Conservation (phyloP, 2,797 vertebrate species). For the Natrix natrix region DNA sequence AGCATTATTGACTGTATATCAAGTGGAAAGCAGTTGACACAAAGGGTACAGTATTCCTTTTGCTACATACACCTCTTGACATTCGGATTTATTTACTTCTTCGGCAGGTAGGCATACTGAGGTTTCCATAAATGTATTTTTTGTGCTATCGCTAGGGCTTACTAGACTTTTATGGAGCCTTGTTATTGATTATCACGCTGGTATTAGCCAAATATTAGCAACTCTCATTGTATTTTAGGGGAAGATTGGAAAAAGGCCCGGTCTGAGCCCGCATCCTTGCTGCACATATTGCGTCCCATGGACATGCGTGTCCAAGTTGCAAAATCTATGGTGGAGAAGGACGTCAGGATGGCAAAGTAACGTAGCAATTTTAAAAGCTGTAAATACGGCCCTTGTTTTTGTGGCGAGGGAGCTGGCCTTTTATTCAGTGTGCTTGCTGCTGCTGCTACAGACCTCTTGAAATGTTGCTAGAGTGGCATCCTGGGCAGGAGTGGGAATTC, state of each 20-base stretch:
- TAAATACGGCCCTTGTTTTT: background rate
- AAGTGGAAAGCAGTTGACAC: background rate
- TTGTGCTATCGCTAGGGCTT: background rate
- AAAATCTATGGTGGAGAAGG: slow-evolving; percentile 94
- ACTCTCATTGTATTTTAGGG: slow-evolving; percentile 67
- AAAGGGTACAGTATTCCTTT: background rate
- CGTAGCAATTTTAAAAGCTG: background rate
- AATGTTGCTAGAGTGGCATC: background rate
- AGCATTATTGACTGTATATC: background rate
- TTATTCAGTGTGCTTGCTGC: background rate
- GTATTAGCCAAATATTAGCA: background rate
- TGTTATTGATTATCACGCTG: background rate
- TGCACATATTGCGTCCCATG: slow-evolving; percentile 90
- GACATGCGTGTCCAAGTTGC: slow-evolving; percentile 87
- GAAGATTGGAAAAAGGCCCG: slow-evolving; percentile 86
- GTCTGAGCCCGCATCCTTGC: slow-evolving; percentile 78
- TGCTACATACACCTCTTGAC: background rate
- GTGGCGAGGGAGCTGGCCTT: background rate
- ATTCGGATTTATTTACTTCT: background rate
- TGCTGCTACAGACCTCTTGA: background rate
- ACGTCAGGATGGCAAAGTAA: slow-evolving; percentile 89
- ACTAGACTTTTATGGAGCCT: background rate
- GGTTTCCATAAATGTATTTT: background rate
- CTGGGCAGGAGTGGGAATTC: background rate
- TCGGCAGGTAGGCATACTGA: background rate